phyloP scores from a whole-genome alignment of 2,888 invertebrate genomes.

The Leptopterna dolabrata region DNA sequence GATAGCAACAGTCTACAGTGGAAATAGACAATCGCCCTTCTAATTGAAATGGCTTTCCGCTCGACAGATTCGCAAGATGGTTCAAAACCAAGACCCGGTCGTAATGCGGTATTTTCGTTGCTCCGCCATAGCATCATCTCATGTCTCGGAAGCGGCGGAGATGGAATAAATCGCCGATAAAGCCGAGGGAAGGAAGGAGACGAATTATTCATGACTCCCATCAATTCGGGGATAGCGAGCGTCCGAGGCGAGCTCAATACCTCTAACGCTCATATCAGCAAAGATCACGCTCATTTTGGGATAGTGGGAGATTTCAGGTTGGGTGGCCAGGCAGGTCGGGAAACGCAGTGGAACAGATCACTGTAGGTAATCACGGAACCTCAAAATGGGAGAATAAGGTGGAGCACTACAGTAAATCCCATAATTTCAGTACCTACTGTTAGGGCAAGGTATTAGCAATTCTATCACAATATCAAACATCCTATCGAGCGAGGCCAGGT shows the following conservation, averaged over 20 bases:
- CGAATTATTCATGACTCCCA: conserved; percentile 2
- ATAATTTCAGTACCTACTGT: too few species aligned
- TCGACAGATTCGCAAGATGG: background rate
- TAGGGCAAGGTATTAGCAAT: too few species aligned
- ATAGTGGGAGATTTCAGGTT: background rate
- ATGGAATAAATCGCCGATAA: background rate
- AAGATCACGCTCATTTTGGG: background rate
- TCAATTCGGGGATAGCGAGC: background rate
- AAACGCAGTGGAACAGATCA: too few species aligned
- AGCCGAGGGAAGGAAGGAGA: background rate
- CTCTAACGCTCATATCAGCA: background rate
- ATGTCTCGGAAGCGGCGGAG: background rate
- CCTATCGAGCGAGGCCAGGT: too few species aligned
- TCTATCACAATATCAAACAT: too few species aligned
- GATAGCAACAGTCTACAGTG: background rate
- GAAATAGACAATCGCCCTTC: background rate
- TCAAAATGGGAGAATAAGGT: too few species aligned
- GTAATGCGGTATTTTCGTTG: background rate
- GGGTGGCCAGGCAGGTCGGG: background rate
- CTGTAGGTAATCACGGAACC: too few species aligned
- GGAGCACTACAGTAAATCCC: too few species aligned
- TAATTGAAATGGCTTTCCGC: background rate
- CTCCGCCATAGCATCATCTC: background rate
- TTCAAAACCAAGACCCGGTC: background rate
- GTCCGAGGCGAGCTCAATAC: background rate